Percentiles rank a stretch among this genome's conserved stretches.
phyloP scores from a whole-genome alignment of 2,888 invertebrate species.

The Lasioglossum calceatum region DNA sequence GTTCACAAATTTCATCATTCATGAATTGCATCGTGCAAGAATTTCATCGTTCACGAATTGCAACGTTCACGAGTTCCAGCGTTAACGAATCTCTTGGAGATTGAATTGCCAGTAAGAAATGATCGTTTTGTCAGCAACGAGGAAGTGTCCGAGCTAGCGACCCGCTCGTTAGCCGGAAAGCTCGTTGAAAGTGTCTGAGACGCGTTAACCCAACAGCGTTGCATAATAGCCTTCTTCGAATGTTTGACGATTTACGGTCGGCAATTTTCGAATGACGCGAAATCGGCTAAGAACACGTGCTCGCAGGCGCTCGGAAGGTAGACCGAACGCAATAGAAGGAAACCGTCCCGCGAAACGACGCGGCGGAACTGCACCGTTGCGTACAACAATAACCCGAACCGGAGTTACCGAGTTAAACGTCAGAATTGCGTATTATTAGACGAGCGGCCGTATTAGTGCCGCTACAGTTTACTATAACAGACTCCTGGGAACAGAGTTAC shows the following conservation, averaged over 20 bases:
- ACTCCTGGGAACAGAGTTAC: background rate
- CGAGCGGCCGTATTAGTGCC: constrained; percentile 23
- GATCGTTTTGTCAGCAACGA: constrained; percentile 4
- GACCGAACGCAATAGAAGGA: background rate
- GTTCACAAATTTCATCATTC: background rate
- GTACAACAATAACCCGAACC: background rate
- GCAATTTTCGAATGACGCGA: constrained; percentile 19
- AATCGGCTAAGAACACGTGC: background rate
- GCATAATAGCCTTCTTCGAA: background rate
- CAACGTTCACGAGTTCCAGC: background rate
- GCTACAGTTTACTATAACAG: constrained; percentile 31
- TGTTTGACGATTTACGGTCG: background rate
- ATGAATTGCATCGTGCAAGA: background rate
- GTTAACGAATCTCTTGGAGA: background rate
- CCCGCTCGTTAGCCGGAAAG: constrained; percentile 21
- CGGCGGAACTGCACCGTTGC: background rate
- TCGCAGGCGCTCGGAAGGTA: background rate
- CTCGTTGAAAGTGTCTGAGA: constrained; percentile 14
- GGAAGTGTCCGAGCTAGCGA: constrained; percentile 13
- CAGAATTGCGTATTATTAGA: constrained; percentile 26
- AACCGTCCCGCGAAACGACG: background rate
- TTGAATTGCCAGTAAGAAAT: background rate
- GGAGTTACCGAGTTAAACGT: constrained; percentile 26
- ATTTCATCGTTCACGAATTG: background rate
- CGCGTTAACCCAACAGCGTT: constrained; percentile 29